Percentiles rank a stretch among this genome's conserved stretches.
phyloP scores from a whole-genome alignment of 1,140 invertebrate genomes.

The Drosophila sucinea region DNA sequence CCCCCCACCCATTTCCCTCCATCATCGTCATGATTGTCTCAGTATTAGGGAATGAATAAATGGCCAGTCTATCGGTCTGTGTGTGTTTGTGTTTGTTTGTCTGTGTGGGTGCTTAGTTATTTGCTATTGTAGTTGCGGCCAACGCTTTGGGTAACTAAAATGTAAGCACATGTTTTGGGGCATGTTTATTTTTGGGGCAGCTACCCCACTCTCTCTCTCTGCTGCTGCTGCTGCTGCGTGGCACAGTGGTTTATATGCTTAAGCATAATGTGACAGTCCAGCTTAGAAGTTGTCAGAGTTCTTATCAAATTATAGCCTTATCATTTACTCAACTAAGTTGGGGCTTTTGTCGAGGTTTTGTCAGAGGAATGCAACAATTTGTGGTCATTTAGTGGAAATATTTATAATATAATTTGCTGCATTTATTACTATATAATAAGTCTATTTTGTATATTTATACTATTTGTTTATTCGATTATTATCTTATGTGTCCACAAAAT shows the following conservation, averaged over 20 bases:
- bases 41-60: conserved; percentile 73
- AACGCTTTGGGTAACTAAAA: conserved; percentile 61
- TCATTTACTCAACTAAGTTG: background rate
- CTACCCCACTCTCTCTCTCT: no score
- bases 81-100: conserved; percentile 13
- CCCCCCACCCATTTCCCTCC: conserved; percentile 34
- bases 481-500: no score
- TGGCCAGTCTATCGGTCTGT: conserved; percentile 46
- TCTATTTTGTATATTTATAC: no score
- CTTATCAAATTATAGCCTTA: conserved; percentile 3
- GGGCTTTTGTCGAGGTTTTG: background rate
- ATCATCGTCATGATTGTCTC: conserved; percentile 51
- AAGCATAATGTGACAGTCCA: background rate
- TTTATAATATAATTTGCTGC: no score
- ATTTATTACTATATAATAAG: no score
- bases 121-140: conserved; percentile 53
- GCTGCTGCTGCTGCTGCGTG: background rate
- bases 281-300: conserved; percentile 10
- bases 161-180: conserved; percentile 61
- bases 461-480: no score
- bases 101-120: conserved; percentile 50
- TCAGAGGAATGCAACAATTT: background rate
- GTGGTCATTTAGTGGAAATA: no score
- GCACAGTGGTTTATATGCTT: conserved; percentile 16
- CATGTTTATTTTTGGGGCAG: conserved; percentile 15